These are phyloP conservation scores for Galaxea fascicularis DNA, from an alignment of 92 coral and sea anemone species.

Conservation along the genomic window DNA sequence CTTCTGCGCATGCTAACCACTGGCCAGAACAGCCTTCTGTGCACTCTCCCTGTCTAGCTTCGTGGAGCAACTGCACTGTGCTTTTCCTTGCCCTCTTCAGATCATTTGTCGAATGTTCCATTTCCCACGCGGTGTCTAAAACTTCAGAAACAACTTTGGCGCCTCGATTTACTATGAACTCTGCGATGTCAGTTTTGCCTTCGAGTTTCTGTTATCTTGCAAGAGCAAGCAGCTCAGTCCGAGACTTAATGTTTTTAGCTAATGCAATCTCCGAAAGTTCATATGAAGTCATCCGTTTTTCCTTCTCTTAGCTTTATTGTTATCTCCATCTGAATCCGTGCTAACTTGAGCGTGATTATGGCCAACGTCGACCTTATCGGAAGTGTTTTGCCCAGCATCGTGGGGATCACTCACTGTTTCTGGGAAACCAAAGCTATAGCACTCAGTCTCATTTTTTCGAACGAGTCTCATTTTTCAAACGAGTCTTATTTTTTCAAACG, in stretches of 20 bases:
- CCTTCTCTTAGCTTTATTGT: not conserved
- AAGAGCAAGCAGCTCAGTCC: slow-evolving; percentile 51
- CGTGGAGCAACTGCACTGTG: slow-evolving; percentile 31
- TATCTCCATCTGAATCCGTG: not conserved
- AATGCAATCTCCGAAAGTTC: not conserved
- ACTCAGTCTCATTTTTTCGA: too few relatives aligned
- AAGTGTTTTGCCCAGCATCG: not conserved
- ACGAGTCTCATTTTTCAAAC: too few relatives aligned
- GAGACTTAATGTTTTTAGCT: too few relatives aligned
- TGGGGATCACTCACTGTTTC: too few relatives aligned
- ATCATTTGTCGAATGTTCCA: not conserved
- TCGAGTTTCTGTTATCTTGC: slow-evolving; percentile 54
- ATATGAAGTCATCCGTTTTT: not conserved
- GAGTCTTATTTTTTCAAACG: too few relatives aligned
- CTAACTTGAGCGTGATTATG: not conserved
- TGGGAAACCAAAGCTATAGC: too few relatives aligned
- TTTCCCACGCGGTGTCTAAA: not conserved
- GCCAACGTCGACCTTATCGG: not conserved
- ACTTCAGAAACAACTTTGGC: slow-evolving; percentile 28
- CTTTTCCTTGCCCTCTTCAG: slow-evolving; percentile 20
- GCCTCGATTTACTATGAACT: slow-evolving; percentile 56
- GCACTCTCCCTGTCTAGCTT: slow-evolving; percentile 33
- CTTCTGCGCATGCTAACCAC: not conserved
- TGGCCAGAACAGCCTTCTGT: slow-evolving; percentile 1
- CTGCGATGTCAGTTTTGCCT: too few relatives aligned